A percentile compares a stretch with the other conserved stretches of the same genome.
Conservation (phyloP, 2,797 vertebrate genomes). For the Threskiornis aethiopicus region DNA sequence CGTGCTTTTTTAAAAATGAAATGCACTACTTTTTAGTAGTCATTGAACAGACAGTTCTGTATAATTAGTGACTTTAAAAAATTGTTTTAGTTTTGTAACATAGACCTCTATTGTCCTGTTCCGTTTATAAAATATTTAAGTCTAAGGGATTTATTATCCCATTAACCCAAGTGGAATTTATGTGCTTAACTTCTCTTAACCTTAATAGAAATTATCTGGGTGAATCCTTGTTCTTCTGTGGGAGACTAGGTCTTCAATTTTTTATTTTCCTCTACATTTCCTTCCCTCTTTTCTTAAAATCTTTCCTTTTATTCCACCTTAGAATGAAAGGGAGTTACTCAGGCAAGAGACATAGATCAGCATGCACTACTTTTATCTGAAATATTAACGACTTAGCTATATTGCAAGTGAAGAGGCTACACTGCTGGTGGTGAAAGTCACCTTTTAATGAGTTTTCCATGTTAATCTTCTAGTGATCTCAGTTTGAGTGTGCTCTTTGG, state of each 20-base stretch:
- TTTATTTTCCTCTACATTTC: neutral
- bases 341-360: neutral
- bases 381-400: neutral
- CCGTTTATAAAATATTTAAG: slow-evolving; percentile 33
- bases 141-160: slow-evolving; percentile 1
- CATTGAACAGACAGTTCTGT: neutral
- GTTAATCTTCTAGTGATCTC: slow-evolving; percentile 50
- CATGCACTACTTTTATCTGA: neutral
- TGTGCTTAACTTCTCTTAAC: neutral
- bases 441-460: slow-evolving; percentile 31
- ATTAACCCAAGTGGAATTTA: neutral
- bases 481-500: neutral
- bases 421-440: slow-evolving; percentile 6
- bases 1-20: neutral
- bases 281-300: neutral
- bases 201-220: neutral
- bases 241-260: neutral
- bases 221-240: neutral
- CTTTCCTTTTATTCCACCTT: neutral
- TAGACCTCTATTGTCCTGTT: neutral
- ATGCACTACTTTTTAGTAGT: neutral
- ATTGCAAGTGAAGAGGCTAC: neutral
- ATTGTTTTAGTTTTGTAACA: neutral
- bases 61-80: neutral
- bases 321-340: neutral